These are phyloP conservation scores for Nibea albiflora DNA, from an alignment of 2,113 vertebrate genomes.

Conservation along the genomic window DNA sequence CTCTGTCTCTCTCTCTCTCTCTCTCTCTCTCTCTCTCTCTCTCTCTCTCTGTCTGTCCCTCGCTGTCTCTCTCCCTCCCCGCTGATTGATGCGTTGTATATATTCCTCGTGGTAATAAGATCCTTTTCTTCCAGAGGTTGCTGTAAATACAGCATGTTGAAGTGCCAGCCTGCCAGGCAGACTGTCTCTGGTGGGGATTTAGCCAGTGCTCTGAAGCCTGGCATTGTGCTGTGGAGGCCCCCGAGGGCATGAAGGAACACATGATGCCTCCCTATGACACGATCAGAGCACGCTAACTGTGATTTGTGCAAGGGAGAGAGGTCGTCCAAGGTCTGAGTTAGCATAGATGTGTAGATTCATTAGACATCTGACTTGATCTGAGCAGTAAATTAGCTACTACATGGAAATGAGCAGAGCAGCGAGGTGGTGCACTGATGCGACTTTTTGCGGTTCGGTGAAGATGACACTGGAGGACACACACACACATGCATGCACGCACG, in stretches of 20 bases:
- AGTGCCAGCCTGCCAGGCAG: constrained; percentile 71
- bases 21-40: constrained; percentile 34
- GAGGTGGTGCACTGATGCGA: constrained; percentile 53
- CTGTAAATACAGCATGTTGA: constrained; percentile 72
- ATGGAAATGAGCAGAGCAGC: constrained; percentile 59
- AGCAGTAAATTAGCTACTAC: constrained; percentile 69
- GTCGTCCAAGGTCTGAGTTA: constrained; percentile 58
- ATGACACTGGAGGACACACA: constrained; percentile 14
- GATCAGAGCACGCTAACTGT: constrained; percentile 27
- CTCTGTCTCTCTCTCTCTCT: constrained; percentile 30
- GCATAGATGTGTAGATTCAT: constrained; percentile 62
- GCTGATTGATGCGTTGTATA: constrained; percentile 80
- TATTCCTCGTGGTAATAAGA: constrained; percentile 74
- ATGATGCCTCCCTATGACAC: constrained; percentile 50
- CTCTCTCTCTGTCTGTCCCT: constrained; percentile 29
- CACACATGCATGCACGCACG: background rate
- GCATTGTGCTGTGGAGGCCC: constrained; percentile 40
- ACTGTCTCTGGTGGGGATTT: constrained; percentile 74
- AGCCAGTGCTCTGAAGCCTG: constrained; percentile 44
- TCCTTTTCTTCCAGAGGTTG: constrained; percentile 72
- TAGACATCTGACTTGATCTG: constrained; percentile 64
- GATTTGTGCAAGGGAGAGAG: constrained; percentile 16
- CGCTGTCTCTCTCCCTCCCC: constrained; percentile 36
- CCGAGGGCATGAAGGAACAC: constrained; percentile 25
- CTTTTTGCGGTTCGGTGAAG: constrained; percentile 63